Evolutionary conservation across 2,888 invertebrate species (phyloP).

Genomic region (Ichneumoninae sp.): DNA sequence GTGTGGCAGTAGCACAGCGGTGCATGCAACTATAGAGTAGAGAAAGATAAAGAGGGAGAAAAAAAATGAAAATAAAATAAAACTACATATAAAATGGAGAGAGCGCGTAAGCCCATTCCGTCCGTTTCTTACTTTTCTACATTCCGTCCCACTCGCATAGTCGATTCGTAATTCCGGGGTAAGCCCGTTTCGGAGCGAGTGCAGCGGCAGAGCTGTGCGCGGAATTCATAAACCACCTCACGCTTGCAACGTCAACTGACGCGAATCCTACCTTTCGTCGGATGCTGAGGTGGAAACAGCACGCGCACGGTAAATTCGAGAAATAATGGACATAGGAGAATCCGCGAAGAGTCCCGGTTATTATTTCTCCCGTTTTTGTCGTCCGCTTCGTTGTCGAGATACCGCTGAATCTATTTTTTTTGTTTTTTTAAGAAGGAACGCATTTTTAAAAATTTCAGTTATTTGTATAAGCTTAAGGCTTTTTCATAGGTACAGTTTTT

Average conservation of each 20-base stretch:
- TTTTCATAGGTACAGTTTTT: too few relatives aligned
- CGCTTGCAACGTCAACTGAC: not conserved
- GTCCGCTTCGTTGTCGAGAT: too few relatives aligned
- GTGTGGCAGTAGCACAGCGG: constrained; percentile 22
- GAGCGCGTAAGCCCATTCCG: constrained; percentile 38
- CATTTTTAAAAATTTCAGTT: too few relatives aligned
- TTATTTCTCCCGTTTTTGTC: too few relatives aligned
- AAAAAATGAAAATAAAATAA: constrained; percentile 16
- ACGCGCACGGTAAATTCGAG: not conserved
- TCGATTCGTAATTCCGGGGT: constrained; percentile 41
- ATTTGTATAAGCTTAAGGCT: too few relatives aligned
- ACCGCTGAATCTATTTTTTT: too few relatives aligned
- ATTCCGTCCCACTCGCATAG: constrained; percentile 35
- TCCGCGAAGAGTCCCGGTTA: not conserved
- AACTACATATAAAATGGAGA: constrained; percentile 21
- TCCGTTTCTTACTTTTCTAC: constrained; percentile 12
- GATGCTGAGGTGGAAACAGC: not conserved
- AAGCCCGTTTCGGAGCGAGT: constrained; percentile 38
- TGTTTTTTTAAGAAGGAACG: too few relatives aligned
- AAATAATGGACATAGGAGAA: constrained; percentile 2
- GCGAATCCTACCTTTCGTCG: not conserved
- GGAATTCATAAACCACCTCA: constrained; percentile 13
- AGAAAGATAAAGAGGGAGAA: constrained; percentile 9
- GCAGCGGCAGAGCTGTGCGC: not conserved
- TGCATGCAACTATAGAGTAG: not conserved